A percentile compares a stretch with the other conserved stretches of the same genome.
phyloP scores from a whole-genome alignment of 1,140 invertebrate genomes.

The Maniola jurtina region DNA sequence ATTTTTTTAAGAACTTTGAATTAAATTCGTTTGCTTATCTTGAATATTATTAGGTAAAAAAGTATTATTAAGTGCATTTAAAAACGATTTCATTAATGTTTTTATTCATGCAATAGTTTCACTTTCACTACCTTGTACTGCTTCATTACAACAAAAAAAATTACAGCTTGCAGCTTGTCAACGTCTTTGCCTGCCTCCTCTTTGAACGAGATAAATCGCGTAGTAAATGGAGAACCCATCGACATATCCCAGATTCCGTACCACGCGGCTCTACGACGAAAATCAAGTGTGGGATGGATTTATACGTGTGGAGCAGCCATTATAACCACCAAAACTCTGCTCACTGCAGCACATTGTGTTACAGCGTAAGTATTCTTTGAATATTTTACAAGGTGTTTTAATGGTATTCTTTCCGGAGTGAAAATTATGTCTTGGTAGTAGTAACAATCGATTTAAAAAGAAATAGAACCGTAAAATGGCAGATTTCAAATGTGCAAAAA shows the following conservation, averaged over 20 bases:
- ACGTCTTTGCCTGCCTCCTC: conserved; percentile 9
- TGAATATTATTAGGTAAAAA: background rate
- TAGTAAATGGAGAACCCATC: conserved; percentile 62
- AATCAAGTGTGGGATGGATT: conserved; percentile 45
- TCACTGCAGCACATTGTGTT: conserved; percentile 68
- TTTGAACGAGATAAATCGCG: conserved; percentile 40
- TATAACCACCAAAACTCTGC: conserved; percentile 43
- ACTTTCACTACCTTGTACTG: too few species aligned
- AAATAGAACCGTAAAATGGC: too few species aligned
- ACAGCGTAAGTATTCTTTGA: conserved; percentile 41
- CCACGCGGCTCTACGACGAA: conserved; percentile 54
- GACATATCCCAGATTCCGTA: conserved; percentile 64
- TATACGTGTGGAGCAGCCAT: conserved; percentile 64
- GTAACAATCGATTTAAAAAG: too few species aligned
- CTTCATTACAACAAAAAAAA: too few species aligned
- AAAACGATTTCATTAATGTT: too few species aligned
- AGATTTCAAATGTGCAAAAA: too few species aligned
- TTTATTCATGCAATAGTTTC: too few species aligned
- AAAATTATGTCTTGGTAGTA: too few species aligned
- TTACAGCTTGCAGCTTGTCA: conserved; percentile 9
- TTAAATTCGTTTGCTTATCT: too few species aligned
- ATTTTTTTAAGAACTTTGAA: background rate
- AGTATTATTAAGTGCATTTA: background rate
- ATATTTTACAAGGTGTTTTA: too few species aligned
- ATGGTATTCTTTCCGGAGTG: too few species aligned